Base-by-base conservation (phyloP, 1,140 invertebrate species). In the Hydropsyche tenuis region DNA sequence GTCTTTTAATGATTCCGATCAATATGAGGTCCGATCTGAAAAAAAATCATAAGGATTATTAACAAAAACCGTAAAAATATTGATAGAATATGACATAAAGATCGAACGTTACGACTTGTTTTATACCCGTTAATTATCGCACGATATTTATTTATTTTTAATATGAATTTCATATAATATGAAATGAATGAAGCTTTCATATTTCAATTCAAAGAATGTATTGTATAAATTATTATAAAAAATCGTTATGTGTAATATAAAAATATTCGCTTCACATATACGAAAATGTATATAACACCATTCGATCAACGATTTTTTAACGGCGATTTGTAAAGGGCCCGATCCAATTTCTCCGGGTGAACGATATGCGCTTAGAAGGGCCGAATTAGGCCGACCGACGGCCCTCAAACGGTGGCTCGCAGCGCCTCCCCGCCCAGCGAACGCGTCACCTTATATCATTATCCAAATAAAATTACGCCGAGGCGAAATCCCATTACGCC, bases 401-500 rank as follows among this genome's bases (percentile, higher is more conserved):
- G 11, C 62, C 69, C 72, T 73, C 66, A 75, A 69, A 51, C 42
- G 62, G 63, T 73, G 72, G 65, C 46, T 56, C n/a, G 20, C 12
- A 23, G 56, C n/a, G n/a, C n/a, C n/a, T n/a, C 30, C 30, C 69
- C n/a, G 60, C n/a, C n/a, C n/a, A n/a, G n/a, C n/a, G n/a, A n/a
- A n/a, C 46, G 69, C 73, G 73, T 73, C 75, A 74, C 75, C 75
- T 77, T 73, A 74, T 77, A 77, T 77, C 73, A 73, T 77, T 74
- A 74, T 77, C 70, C 73, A 77, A 77, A 77, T 77, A 77, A 74
- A 77, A 77, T 77, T 77, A 77, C 75, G 73, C 56, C 48, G 46
- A 56, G 65, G 51, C 69, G 56, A 74, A 77, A 77, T 77, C 75
- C 75, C 75, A 77, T 77, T 77, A 77, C 73, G 43, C 51, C 51